Base-by-base conservation (phyloP, 2,888 invertebrate species). In the Anodontia alba region DNA sequence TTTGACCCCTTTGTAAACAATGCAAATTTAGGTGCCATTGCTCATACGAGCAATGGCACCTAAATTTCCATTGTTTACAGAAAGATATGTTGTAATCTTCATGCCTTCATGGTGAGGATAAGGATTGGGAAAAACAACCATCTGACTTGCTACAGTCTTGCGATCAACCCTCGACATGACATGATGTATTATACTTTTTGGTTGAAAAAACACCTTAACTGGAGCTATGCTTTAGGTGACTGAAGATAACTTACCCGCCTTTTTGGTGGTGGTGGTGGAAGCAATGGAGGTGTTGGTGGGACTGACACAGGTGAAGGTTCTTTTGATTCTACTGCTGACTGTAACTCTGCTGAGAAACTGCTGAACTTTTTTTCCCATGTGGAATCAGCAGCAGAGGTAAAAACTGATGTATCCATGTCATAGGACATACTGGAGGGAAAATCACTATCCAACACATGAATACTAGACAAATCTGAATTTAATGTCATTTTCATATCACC, bases 211-310 rank as follows among this genome's bases (percentile, higher is more conserved):
- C n/a, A n/a, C n/a, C n/a, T n/a, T n/a, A n/a, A n/a, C n/a, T n/a
- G n/a, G n/a, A n/a, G n/a, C n/a, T n/a, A n/a, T n/a, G n/a, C n/a
- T n/a, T n/a, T n/a, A n/a, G n/a, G n/a, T n/a, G n/a, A n/a, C n/a
- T n/a, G 3, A 46, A 20, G 20, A 46, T 12, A 38, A 66, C 80
- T 77, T 70, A 80, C 80, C 75, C 78, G 71, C 0, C 54, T 31
- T 76, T 75, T 83, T 33, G 78, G 70, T n/a, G 76, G 79, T 29
- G 84, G 82, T 31, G 85, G 82, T 17, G 85, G 74, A 42, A 38
- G 67, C 36, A 33, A 17, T 15, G 73, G 70, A 29, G 75, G 62
- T 23, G 51, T 33, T 31, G 51, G 29, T 51, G 46, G 51, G 20
- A 31, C 33, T 17, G 29, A 20, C 26, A 26, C 46, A 3, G 33